Percentiles rank a stretch among this genome's conserved stretches.
Evolutionary conservation across 2,797 vertebrate species (phyloP).

Genomic region (Mergus octosetaceus): DNA sequence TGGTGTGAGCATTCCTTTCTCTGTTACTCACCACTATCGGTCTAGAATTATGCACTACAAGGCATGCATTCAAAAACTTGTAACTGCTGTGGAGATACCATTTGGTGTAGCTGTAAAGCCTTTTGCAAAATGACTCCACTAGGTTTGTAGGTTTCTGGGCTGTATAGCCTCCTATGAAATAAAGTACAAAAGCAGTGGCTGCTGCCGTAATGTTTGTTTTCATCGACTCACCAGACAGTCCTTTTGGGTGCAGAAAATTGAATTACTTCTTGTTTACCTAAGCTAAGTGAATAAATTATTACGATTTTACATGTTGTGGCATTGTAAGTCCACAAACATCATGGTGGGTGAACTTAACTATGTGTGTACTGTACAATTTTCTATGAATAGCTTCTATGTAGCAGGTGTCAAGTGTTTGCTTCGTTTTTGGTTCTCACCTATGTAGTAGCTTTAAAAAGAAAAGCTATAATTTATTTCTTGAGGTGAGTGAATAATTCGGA

Average conservation of each 20-base stretch:
- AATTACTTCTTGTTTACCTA: neutral
- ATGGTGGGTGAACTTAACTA: neutral
- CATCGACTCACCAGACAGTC: neutral
- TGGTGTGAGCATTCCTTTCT: neutral
- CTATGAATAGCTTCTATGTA: neutral
- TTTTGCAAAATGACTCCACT: neutral
- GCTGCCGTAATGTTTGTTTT: neutral
- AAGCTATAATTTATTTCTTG: constrained; percentile 35
- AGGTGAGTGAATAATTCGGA: constrained; percentile 49
- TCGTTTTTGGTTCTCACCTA: neutral
- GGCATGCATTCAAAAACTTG: neutral
- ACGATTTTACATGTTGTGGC: neutral
- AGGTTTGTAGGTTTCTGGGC: neutral
- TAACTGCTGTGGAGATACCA: neutral
- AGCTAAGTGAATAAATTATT: constrained; percentile 1
- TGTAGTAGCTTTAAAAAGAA: neutral
- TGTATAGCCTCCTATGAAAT: neutral
- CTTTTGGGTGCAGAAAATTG: neutral
- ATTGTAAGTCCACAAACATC: neutral
- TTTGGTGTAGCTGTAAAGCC: neutral
- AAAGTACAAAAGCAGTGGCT: neutral
- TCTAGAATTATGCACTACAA: neutral
- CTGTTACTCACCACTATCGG: neutral
- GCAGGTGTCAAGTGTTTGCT: neutral
- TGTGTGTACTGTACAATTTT: neutral